Percentiles rank a stretch among this genome's conserved stretches.
Evolutionary conservation across 2,113 vertebrate genomes (phyloP).

Genomic region (Eclectus roratus): DNA sequence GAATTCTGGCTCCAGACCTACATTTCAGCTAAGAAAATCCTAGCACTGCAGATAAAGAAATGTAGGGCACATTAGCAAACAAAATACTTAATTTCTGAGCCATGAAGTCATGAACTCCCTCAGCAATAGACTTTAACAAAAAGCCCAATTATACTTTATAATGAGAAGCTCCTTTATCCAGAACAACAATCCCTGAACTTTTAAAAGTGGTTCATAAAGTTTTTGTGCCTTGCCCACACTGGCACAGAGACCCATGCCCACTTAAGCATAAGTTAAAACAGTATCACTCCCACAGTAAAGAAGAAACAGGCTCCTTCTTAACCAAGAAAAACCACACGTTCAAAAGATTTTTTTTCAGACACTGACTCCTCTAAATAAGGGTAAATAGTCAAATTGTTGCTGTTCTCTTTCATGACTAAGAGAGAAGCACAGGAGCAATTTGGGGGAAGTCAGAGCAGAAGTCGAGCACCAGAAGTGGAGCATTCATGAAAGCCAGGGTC

Average conservation of each 20-base stretch:
- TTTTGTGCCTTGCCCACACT: background rate
- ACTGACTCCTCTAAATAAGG: background rate
- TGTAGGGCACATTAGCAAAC: background rate
- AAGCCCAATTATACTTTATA: background rate
- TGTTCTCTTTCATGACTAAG: background rate
- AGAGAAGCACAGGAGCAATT: background rate
- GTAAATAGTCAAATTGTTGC: background rate
- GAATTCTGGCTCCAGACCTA: background rate
- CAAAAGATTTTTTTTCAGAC: background rate
- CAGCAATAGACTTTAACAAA: background rate
- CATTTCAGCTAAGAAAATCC: background rate
- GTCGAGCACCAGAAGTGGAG: background rate
- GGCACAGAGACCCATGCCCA: background rate
- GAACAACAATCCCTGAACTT: background rate
- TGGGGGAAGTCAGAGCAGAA: background rate
- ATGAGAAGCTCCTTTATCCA: background rate
- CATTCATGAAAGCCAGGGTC: rapidly evolving
- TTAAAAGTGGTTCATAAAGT: background rate
- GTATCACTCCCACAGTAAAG: background rate
- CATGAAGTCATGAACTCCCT: background rate
- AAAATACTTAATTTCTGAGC: background rate
- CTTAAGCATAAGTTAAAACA: background rate
- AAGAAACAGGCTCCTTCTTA: background rate
- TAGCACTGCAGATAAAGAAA: background rate
- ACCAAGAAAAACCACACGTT: background rate